These are phyloP conservation scores for Chiroxiphia lanceolata DNA, from an alignment of 2,797 vertebrate species.

Conservation along the genomic window DNA sequence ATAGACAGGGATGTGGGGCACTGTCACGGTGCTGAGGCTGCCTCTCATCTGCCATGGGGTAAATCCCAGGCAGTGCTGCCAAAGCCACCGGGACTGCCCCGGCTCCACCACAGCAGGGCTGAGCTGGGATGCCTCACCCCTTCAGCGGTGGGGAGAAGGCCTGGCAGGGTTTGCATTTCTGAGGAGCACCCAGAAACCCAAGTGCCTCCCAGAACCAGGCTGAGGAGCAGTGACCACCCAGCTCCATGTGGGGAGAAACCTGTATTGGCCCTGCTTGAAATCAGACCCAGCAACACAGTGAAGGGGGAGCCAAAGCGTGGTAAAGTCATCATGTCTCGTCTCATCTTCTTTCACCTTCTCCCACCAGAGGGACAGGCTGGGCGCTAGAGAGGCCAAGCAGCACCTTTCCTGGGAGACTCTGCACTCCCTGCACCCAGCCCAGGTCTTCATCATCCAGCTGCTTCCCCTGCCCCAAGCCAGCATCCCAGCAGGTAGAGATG, in stretches of 20 bases:
- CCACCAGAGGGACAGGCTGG: background rate
- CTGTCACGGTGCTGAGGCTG: background rate
- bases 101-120: rapidly evolving
- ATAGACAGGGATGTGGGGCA: background rate
- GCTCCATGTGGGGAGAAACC: background rate
- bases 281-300: background rate
- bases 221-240: background rate
- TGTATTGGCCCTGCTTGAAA: background rate
- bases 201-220: background rate
- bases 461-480: background rate
- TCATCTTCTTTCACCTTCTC: background rate
- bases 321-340: background rate
- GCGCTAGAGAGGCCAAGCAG: background rate
- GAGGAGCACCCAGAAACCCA: background rate
- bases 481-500: background rate
- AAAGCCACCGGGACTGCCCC: background rate
- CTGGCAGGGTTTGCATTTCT: background rate
- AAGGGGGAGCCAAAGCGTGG: background rate
- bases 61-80: background rate
- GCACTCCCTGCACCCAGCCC: background rate
- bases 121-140: background rate
- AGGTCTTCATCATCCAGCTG: rapidly evolving
- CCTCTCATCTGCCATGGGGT: background rate
- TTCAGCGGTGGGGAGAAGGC: background rate
- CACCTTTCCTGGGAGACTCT: background rate